These are phyloP conservation scores for Oreortyx pictus DNA, from an alignment of 2,797 vertebrate genomes.

Conservation along the genomic window DNA sequence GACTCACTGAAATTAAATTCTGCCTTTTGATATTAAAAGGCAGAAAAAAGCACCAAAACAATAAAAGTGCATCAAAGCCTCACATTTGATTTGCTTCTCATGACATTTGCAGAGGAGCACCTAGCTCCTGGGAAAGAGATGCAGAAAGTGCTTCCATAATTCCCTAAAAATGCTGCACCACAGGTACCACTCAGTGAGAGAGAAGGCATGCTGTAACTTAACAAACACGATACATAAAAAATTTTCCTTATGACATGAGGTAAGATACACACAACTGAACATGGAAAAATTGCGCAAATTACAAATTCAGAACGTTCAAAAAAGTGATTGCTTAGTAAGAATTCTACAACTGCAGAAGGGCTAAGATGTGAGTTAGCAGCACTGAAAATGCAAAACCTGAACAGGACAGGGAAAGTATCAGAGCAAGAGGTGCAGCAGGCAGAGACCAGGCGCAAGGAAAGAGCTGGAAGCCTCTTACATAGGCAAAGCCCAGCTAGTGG, in stretches of 20 bases:
- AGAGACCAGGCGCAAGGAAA: not conserved
- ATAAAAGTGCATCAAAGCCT: not conserved
- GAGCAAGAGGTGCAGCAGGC: not conserved
- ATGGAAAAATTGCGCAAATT: not conserved
- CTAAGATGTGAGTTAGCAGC: not conserved
- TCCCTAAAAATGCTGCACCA: not conserved
- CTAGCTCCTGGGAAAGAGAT: not conserved
- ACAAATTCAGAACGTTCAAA: not conserved
- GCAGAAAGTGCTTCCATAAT: not conserved
- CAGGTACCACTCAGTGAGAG: not conserved
- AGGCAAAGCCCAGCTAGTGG: not conserved
- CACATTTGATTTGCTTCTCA: not conserved
- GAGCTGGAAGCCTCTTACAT: not conserved
- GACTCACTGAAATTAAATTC: not conserved
- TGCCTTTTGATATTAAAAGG: not conserved
- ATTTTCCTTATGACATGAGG: not conserved
- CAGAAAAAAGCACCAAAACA: not conserved
- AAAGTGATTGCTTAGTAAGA: not conserved
- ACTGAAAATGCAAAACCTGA: not conserved
- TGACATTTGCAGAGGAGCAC: not conserved
- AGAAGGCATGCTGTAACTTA: not conserved
- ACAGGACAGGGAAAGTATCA: not conserved
- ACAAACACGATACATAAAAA: not conserved
- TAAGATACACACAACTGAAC: not conserved
- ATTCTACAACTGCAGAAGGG: not conserved